phyloP scores from a whole-genome alignment of 2,113 vertebrate species.

The Brachirus orientalis region DNA sequence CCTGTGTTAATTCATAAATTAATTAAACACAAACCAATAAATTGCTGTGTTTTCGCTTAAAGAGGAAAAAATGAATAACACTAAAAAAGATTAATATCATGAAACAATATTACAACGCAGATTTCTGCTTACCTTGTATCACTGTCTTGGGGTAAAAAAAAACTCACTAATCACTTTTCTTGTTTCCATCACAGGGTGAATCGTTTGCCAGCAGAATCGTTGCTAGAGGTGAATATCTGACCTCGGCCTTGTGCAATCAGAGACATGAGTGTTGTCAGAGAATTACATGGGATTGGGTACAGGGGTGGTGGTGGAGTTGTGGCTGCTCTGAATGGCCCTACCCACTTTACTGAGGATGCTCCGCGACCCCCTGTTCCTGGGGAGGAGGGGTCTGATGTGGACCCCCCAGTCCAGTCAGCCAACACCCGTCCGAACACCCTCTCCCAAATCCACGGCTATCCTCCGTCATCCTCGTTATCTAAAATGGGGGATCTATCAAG shows the following conservation, averaged over 20 bases:
- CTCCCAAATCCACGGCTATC: slow-evolving; percentile 71
- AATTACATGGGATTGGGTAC: slow-evolving; percentile 89
- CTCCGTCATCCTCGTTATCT: slow-evolving; percentile 80
- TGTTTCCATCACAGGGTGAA: slow-evolving; percentile 76
- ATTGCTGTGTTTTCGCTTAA: too few relatives aligned
- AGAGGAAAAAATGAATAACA: too few relatives aligned
- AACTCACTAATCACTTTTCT: slow-evolving; percentile 14
- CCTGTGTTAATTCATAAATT: too few relatives aligned
- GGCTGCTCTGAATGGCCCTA: slow-evolving; percentile 60
- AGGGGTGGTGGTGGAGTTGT: slow-evolving; percentile 80
- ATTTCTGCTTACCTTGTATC: too few relatives aligned
- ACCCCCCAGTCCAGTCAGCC: slow-evolving; percentile 76
- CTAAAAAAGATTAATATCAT: too few relatives aligned
- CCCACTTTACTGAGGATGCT: slow-evolving; percentile 94
- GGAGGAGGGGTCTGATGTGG: slow-evolving; percentile 86
- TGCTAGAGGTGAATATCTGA: slow-evolving; percentile 79
- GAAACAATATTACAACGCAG: too few relatives aligned
- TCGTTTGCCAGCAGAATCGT: slow-evolving; percentile 69
- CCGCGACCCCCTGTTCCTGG: slow-evolving; percentile 95
- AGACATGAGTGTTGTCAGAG: slow-evolving; percentile 87
- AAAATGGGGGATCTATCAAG: slow-evolving; percentile 84
- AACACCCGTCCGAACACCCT: slow-evolving; percentile 73
- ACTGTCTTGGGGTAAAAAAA: too few relatives aligned
- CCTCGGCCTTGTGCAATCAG: slow-evolving; percentile 68
- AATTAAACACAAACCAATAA: too few relatives aligned